These are phyloP conservation scores for Biston betularia DNA, from an alignment of 2,888 invertebrate species.

Conservation along the genomic window DNA sequence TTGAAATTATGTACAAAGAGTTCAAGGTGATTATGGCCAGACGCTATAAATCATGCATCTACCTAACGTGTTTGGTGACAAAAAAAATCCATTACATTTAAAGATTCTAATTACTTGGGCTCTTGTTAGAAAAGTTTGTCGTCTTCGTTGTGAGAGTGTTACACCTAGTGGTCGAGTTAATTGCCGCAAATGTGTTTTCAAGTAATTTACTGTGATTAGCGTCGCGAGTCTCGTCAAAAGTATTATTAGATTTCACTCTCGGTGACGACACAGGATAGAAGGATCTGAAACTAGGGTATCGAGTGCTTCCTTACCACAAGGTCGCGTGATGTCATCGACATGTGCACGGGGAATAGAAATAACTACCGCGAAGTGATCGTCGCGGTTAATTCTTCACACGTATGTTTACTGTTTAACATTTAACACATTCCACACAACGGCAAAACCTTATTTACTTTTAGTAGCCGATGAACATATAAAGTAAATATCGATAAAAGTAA, in stretches of 20 bases:
- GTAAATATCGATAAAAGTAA: conserved; percentile 47
- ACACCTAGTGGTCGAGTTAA: conserved; percentile 43
- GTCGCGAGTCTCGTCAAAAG: conserved; percentile 54
- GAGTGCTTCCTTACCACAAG: conserved; percentile 75
- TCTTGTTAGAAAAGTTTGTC: conserved; percentile 51
- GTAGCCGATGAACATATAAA: conserved; percentile 44
- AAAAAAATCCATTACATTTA: conserved; percentile 49
- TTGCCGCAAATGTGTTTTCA: conserved; percentile 40
- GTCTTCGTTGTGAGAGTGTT: conserved; percentile 54
- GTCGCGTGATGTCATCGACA: conserved; percentile 79
- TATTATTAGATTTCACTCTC: conserved; percentile 68
- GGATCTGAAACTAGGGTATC: conserved; percentile 74
- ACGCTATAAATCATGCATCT: conserved; percentile 40
- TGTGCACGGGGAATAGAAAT: conserved; percentile 72
- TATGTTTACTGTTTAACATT: conserved; percentile 63
- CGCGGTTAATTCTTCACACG: conserved; percentile 69
- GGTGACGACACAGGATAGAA: conserved; percentile 81
- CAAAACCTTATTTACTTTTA: conserved; percentile 42
- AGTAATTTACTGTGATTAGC: conserved; percentile 48
- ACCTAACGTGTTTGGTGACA: conserved; percentile 46
- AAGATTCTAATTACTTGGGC: conserved; percentile 30
- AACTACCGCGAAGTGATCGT: conserved; percentile 57
- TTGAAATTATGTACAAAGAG: conserved; percentile 65
- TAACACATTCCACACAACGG: conserved; percentile 50
- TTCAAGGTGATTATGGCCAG: conserved; percentile 70